phyloP scores from a whole-genome alignment of 2,797 vertebrate species.

The Merluccius polli region DNA sequence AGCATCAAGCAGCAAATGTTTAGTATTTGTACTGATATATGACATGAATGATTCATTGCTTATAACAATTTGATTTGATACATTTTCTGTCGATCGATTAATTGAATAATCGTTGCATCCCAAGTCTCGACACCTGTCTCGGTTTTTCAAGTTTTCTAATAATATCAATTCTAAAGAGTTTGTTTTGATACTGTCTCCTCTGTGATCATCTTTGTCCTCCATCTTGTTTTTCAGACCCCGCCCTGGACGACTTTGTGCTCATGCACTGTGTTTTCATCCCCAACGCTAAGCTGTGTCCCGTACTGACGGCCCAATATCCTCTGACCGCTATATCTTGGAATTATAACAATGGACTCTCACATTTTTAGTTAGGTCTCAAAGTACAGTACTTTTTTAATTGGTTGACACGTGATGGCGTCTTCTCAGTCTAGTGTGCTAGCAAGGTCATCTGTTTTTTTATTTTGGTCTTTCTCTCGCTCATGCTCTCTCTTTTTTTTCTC shows the following conservation, averaged over 20 bases:
- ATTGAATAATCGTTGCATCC: too few species aligned
- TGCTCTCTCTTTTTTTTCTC: background rate
- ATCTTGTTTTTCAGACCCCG: conserved; percentile 75
- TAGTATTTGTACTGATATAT: too few species aligned
- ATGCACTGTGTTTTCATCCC: conserved; percentile 98
- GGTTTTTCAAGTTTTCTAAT: background rate
- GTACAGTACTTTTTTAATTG: background rate
- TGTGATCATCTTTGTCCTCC: conserved; percentile 20
- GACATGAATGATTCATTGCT: too few species aligned
- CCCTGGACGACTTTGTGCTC: conserved; percentile 92
- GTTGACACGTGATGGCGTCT: background rate
- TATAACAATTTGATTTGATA: too few species aligned
- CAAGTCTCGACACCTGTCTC: background rate
- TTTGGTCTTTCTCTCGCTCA: background rate
- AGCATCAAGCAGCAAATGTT: too few species aligned
- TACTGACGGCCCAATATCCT: conserved; percentile 97
- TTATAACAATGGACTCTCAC: too few species aligned
- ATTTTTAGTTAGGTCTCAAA: background rate
- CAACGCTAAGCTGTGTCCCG: conserved; percentile 87
- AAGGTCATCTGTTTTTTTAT: background rate
- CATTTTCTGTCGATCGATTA: too few species aligned
- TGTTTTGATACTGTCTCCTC: conserved; percentile 21
- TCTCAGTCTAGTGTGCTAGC: background rate
- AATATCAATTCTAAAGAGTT: background rate
- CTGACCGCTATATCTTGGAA: conserved; percentile 48